Evolutionary conservation across 2,888 invertebrate genomes (phyloP).

Genomic region (Lacanobia oleracea): DNA sequence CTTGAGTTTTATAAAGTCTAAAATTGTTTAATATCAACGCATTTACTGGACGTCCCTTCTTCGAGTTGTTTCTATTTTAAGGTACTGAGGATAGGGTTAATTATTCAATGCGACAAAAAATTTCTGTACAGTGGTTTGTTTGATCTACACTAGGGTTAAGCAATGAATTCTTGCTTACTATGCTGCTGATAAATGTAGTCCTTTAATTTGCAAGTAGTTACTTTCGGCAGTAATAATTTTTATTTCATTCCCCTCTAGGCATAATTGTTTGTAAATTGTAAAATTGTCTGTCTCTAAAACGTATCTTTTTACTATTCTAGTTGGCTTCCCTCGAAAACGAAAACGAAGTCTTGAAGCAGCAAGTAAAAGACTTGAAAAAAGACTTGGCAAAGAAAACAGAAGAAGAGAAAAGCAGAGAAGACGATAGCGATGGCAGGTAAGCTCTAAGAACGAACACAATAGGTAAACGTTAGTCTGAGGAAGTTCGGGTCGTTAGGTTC

Average conservation of each 20-base stretch:
- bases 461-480: too few relatives aligned
- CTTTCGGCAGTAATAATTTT: background rate
- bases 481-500: too few relatives aligned
- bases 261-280: background rate
- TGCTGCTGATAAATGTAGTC: constrained; percentile 1
- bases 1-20: fast-evolving
- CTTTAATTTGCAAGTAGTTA: constrained; percentile 21
- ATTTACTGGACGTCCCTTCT: too few relatives aligned
- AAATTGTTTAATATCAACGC: background rate
- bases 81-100: background rate
- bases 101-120: background rate
- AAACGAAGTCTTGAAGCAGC: constrained; percentile 81
- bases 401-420: constrained; percentile 79
- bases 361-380: constrained; percentile 83
- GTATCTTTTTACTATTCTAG: constrained; percentile 65
- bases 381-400: constrained; percentile 84
- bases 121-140: background rate
- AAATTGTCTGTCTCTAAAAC: background rate
- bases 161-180: constrained; percentile 8
- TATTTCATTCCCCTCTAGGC: too few relatives aligned
- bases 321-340: constrained; percentile 85
- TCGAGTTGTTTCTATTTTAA: too few relatives aligned
- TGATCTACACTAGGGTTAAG: background rate
- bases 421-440: constrained; percentile 84
- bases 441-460: too few relatives aligned